Base-by-base conservation (phyloP, 2,888 invertebrate species). In the Drosophila antonietae region DNA sequence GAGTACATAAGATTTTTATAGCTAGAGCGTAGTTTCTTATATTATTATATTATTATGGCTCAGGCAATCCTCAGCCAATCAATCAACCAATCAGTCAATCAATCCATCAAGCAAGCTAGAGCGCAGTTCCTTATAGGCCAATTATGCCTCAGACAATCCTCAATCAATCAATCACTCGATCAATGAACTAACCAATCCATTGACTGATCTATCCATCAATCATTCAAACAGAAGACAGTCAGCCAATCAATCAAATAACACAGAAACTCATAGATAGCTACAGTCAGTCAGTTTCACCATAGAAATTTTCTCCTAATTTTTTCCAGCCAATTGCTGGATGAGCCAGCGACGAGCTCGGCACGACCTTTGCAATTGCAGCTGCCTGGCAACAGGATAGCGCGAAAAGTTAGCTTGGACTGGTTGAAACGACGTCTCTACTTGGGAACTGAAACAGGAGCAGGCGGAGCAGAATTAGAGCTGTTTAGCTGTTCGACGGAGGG, bases 381-480 rank as follows among this genome's bases (percentile, higher is more conserved):
- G 23, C 8, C 56, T 0, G 31, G 51, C 6, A 28, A 94, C 56
- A 95, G 95, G 89, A 94, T 94, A 68, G 96, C 97, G 0, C 91
- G 95, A 56, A 95, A 95, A 76, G 90, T 97, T 10, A 96, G 97
- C 1, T 95, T 98, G 0, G 98, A 98, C 92, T 98, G 98, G 98
- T 93, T 98, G 41, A 97, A 97, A 89, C 94, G 96, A 70, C 95
- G 96, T 67, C 93, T 98, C 3, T 98, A 97, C 88, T 94, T 98
- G 62, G 94, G 97, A 37, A 97, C 96, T 0, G 95, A 96, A 92
- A 12, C 43, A 0, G 18, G 28, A 28, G 28, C 1, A 6, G n/a
- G 23, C 4, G n/a, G 14, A 0, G 23, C 15, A 0, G 35, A 9
- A n/a, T 12, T 18, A 31, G 55, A 70, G 14, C 33, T 84, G 9